phyloP scores from a whole-genome alignment of 2,888 invertebrate genomes.

The Agapostemon virescens region DNA sequence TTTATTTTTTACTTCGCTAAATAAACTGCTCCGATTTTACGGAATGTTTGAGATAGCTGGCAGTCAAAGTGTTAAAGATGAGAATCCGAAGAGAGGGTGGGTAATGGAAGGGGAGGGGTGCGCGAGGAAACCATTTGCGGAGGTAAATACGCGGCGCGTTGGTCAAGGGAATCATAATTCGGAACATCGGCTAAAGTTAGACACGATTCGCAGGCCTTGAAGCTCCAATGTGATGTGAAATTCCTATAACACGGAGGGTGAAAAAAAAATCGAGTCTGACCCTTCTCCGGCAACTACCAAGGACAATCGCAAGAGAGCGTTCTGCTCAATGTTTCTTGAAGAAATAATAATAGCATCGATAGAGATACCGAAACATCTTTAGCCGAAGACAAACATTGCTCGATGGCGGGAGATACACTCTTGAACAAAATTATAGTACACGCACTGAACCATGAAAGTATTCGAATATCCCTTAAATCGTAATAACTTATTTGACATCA shows the following conservation, averaged over 20 bases:
- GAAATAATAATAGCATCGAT: conserved; percentile 47
- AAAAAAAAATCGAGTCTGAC: background rate
- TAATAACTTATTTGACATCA: too few relatives aligned
- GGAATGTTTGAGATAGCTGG: background rate
- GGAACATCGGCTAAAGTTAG: conserved; percentile 27
- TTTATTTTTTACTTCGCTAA: background rate
- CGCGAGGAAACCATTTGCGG: background rate
- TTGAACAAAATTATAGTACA: too few relatives aligned
- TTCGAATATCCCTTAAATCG: too few relatives aligned
- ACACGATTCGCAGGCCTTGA: conserved; percentile 2
- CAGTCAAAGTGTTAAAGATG: conserved; percentile 15
- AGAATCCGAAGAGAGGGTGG: background rate
- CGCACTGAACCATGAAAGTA: too few relatives aligned
- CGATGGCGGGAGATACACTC: background rate
- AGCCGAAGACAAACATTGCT: conserved; percentile 36
- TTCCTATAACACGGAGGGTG: conserved; percentile 14
- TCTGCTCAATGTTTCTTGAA: conserved; percentile 35
- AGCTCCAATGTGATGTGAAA: conserved; percentile 25
- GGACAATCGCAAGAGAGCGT: conserved; percentile 2
- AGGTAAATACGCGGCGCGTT: conserved; percentile 38
- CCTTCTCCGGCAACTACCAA: background rate
- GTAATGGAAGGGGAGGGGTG: background rate
- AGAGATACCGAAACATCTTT: conserved; percentile 5
- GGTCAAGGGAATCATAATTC: conserved; percentile 52
- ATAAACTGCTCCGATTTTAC: background rate